These are phyloP conservation scores for Epinephelus coioides DNA, from an alignment of 2,797 vertebrate species.

Conservation along the genomic window DNA sequence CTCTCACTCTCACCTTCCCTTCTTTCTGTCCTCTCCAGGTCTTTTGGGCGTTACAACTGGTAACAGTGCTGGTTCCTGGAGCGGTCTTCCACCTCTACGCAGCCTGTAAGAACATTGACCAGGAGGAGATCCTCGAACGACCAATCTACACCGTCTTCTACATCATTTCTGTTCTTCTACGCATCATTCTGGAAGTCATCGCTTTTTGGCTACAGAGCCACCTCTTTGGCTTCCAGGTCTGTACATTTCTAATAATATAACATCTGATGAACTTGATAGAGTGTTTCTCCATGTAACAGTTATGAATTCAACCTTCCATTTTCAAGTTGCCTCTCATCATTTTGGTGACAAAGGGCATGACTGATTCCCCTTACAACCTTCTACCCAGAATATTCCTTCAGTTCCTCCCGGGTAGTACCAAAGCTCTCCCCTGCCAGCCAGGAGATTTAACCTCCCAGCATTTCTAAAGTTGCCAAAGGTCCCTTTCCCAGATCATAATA, in stretches of 20 bases:
- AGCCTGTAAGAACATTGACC: constrained; percentile 90
- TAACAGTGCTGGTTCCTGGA: constrained; percentile 90
- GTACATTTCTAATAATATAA: not conserved
- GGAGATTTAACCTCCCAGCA: not conserved
- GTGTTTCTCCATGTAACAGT: not conserved
- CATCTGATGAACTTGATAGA: not conserved
- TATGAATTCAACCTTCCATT: not conserved
- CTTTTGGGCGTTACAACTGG: constrained; percentile 91
- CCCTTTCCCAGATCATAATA: not conserved
- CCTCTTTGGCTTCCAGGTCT: constrained; percentile 91
- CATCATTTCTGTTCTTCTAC: constrained; percentile 90
- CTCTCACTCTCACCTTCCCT: not conserved
- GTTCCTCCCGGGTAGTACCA: not conserved
- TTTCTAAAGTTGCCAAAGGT: not conserved
- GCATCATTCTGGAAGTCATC: constrained; percentile 90
- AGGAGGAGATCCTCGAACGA: constrained; percentile 91
- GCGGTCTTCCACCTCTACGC: constrained; percentile 92
- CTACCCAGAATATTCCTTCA: not conserved
- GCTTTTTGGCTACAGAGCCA: constrained; percentile 94
- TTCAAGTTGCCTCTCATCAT: not conserved
- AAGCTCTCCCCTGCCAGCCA: not conserved
- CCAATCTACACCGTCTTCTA: constrained; percentile 89
- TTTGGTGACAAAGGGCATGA: too few species aligned
- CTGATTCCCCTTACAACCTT: too few species aligned
- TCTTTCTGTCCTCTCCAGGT: constrained; percentile 79